Conservation (phyloP, 2,888 invertebrate species). For the Agrochola lota region DNA sequence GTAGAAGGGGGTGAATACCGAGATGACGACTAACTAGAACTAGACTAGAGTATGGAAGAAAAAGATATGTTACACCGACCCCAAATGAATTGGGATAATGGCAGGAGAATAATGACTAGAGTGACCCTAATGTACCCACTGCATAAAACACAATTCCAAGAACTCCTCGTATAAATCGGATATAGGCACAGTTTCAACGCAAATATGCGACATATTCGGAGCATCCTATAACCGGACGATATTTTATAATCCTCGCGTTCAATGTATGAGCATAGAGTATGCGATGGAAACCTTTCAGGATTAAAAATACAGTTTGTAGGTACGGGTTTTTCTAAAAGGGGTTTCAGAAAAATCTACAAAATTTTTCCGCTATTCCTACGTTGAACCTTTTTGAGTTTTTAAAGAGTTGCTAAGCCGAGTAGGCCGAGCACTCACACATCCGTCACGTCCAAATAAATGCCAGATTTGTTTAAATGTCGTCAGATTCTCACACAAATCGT, state of each 20-base stretch:
- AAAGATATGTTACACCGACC: not conserved
- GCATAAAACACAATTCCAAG: not conserved
- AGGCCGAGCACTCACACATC: not conserved
- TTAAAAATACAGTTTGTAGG: constrained; percentile 15
- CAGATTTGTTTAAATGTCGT: not conserved
- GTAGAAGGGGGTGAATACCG: too few species aligned
- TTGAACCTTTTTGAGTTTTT: not conserved
- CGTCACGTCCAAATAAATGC: not conserved
- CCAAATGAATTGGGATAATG: not conserved
- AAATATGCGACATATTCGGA: not conserved
- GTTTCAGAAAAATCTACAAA: not conserved
- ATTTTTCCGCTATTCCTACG: not conserved
- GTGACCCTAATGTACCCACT: not conserved
- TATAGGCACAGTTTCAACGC: not conserved
- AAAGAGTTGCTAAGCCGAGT: not conserved
- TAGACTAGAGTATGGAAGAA: not conserved
- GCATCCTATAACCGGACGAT: not conserved
- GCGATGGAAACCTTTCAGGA: constrained; percentile 19
- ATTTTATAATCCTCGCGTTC: constrained; percentile 14
- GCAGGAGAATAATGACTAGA: not conserved
- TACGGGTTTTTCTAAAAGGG: not conserved
- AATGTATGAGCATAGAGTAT: not conserved
- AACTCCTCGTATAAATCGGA: not conserved
- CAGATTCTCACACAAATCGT: not conserved
- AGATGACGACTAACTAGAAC: not conserved